Base-by-base conservation (phyloP, 2,888 invertebrate species). In the Apantesis nais region DNA sequence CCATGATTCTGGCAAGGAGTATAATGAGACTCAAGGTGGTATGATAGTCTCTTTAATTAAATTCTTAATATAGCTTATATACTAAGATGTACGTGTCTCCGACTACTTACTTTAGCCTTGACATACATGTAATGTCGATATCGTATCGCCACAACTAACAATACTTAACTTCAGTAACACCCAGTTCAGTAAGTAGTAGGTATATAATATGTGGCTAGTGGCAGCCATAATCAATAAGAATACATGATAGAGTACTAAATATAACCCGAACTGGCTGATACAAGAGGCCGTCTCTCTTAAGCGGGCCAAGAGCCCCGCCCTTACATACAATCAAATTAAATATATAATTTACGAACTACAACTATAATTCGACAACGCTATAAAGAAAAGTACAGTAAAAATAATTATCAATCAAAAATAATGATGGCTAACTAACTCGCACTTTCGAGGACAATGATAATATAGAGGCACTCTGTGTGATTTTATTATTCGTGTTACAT, bases 391-490 rank as follows among this genome's bases (percentile, higher is more conserved):
- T 90, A 90, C 84, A 90, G 86, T 89, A 91, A 90, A 90, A 90
- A 88, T 87, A 88, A 89, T 86, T 79, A 90, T 86, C 85, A 92
- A 92, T 89, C 88, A 80, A 89, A 92, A 92, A 82, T 82, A 86
- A 91, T 92, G 91, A 95, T 93, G 94, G 93, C 94, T 93, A 93
- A 91, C 89, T 88, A 90, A 88, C 84, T 90, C 88, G 90, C 89
- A 88, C 85, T 87, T 88, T 86, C 84, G 90, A 92, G 92, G 92
- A 93, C 88, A 91, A 90, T 90, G 89, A 90, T 90, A 88, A 66
- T 88, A 66, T 89, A 89, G 93, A 95, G 95, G 95, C 95, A 95
- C 95, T 94, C 94, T 92, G 94, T 89, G 94, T 94, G 93, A 93
- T 91, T 92, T 91, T 89, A 85, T 83, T 87, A 85, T 85, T 90